These are phyloP conservation scores for Odocoileus virginianus DNA, from an alignment of 2,113 vertebrate genomes.

Conservation along the genomic window DNA sequence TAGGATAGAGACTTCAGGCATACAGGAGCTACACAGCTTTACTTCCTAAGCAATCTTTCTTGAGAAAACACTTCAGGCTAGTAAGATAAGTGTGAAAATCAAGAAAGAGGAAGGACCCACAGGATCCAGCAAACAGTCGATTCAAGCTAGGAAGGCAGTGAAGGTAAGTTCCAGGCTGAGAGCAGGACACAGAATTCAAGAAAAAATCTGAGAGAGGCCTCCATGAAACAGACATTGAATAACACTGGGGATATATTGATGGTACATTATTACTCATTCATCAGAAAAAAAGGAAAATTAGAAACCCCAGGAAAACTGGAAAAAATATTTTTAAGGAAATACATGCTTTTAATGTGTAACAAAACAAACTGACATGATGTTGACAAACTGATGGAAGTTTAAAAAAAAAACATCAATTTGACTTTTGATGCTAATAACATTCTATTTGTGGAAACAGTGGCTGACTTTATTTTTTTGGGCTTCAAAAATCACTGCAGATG, in stretches of 20 bases:
- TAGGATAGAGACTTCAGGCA: neutral
- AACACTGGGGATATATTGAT: neutral
- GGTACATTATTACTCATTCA: neutral
- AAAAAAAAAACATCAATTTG: neutral
- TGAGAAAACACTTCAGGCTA: neutral
- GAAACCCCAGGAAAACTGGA: neutral
- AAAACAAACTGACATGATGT: neutral
- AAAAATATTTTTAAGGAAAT: neutral
- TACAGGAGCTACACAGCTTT: neutral
- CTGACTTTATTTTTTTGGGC: neutral
- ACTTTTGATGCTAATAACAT: neutral
- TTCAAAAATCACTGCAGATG: neutral
- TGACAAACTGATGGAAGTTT: neutral
- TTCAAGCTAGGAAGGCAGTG: neutral
- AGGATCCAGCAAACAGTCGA: neutral
- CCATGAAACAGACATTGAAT: neutral
- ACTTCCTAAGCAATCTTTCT: neutral
- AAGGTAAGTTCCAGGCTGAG: neutral
- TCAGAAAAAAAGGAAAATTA: neutral
- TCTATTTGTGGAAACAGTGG: neutral
- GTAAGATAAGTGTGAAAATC: neutral
- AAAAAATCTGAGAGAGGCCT: neutral
- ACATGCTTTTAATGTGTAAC: neutral
- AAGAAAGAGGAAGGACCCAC: neutral
- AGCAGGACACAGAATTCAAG: neutral